Percentiles rank a stretch among this genome's conserved stretches.
Conservation (phyloP, 1,140 invertebrate genomes). For the Pseudomyrmex dendroicus region DNA sequence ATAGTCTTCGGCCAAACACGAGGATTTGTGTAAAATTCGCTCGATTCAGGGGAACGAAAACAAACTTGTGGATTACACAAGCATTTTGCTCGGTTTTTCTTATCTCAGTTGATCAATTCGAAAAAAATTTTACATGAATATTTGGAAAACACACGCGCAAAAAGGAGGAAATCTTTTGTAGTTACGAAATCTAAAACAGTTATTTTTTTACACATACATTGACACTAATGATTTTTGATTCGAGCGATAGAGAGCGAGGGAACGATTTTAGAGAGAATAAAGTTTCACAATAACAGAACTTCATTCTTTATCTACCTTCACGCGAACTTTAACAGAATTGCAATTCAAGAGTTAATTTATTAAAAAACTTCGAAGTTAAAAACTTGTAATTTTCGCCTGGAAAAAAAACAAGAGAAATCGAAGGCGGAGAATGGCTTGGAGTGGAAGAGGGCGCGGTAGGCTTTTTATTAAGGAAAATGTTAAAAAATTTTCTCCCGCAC, state of each 20-base stretch:
- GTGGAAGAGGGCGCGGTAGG: too few species aligned
- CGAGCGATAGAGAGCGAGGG: constrained; percentile 20
- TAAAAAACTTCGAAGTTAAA: constrained; percentile 50
- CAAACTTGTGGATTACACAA: neutral
- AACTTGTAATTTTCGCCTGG: constrained; percentile 43
- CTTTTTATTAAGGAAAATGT: constrained; percentile 1
- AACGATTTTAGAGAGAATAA: constrained; percentile 38
- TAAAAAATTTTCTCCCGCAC: neutral
- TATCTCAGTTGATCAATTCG: too few species aligned
- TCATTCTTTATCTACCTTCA: constrained; percentile 46
- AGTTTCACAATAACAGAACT: constrained; percentile 51
- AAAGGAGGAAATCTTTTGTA: neutral
- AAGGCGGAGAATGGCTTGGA: neutral
- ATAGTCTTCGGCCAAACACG: neutral
- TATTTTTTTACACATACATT: constrained; percentile 13
- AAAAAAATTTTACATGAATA: neutral
- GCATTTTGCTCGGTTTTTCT: too few species aligned
- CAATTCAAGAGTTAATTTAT: constrained; percentile 46
- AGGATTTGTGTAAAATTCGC: neutral
- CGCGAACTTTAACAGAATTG: constrained; percentile 43
- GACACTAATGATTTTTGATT: constrained; percentile 19
- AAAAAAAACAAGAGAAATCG: constrained; percentile 1
- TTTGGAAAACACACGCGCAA: neutral
- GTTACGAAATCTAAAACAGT: neutral
- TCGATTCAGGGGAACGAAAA: neutral